phyloP scores from a whole-genome alignment of 2,888 invertebrate genomes.

The Hydraecia micacea region DNA sequence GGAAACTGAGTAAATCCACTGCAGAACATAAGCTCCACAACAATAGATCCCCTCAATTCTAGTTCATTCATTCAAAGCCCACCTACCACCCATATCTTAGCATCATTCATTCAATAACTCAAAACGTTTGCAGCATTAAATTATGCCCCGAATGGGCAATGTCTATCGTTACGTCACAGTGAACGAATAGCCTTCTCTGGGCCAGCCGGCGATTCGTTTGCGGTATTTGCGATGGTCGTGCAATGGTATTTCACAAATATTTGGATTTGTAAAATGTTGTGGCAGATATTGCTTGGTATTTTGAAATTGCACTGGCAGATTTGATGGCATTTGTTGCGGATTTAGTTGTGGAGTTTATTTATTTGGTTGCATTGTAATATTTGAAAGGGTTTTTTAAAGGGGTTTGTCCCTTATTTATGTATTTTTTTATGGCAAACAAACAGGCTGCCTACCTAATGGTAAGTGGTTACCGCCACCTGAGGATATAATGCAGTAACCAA shows the following conservation, averaged over 20 bases:
- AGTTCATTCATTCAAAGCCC: constrained; percentile 27
- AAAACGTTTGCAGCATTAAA: constrained; percentile 60
- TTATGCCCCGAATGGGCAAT: constrained; percentile 54
- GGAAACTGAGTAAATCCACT: not conserved
- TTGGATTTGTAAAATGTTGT: constrained; percentile 68
- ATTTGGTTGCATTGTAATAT: constrained; percentile 14
- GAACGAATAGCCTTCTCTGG: constrained; percentile 53
- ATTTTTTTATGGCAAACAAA: not conserved
- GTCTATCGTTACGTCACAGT: constrained; percentile 62
- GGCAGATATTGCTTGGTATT: constrained; percentile 62
- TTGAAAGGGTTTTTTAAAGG: not conserved
- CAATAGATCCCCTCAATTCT: not conserved
- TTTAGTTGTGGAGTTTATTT: constrained; percentile 44
- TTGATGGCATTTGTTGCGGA: constrained; percentile 49
- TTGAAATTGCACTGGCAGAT: constrained; percentile 59
- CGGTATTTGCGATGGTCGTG: constrained; percentile 63
- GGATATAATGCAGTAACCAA: not conserved
- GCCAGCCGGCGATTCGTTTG: constrained; percentile 57
- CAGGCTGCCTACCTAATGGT: not conserved
- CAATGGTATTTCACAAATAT: constrained; percentile 67
- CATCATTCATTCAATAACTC: constrained; percentile 57
- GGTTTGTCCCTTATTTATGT: not conserved
- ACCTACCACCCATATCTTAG: constrained; percentile 37
- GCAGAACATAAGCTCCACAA: not conserved
- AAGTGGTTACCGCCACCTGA: not conserved